Evolutionary conservation across 2,888 invertebrate species (phyloP).

Genomic region (Caradrina kadenii): DNA sequence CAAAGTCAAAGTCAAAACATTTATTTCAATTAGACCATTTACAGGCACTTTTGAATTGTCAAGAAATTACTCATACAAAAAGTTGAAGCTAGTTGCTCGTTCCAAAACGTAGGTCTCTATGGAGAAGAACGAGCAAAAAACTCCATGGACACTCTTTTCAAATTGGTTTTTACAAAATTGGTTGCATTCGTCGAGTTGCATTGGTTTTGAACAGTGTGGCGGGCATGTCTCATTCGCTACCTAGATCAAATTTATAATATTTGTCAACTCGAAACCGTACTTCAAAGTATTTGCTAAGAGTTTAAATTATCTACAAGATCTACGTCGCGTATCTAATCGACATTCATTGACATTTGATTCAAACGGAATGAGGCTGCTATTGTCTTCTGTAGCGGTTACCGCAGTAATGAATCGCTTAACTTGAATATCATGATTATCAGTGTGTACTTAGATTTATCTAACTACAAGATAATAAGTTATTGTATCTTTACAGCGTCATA

Average conservation of each 20-base stretch:
- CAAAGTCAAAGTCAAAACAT: too few species aligned
- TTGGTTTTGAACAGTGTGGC: too few species aligned
- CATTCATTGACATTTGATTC: constrained; percentile 11
- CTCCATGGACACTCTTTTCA: too few species aligned
- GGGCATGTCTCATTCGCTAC: background rate
- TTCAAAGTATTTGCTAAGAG: constrained; percentile 11
- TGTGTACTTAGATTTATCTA: background rate
- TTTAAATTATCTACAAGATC: constrained; percentile 26
- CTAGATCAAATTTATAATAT: background rate
- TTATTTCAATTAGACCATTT: too few species aligned
- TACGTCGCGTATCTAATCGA: constrained; percentile 33
- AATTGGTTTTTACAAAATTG: too few species aligned
- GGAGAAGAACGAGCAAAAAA: too few species aligned
- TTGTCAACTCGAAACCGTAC: background rate
- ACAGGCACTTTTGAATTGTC: too few species aligned
- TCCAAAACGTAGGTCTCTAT: too few species aligned
- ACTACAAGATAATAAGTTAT: background rate
- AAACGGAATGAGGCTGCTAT: constrained; percentile 3
- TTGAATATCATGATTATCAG: constrained; percentile 18
- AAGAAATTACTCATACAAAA: too few species aligned
- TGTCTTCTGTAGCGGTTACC: constrained; percentile 5
- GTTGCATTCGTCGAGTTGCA: too few species aligned
- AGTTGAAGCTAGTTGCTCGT: too few species aligned
- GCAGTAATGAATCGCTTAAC: constrained; percentile 22
- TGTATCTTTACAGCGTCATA: background rate